Conservation (phyloP, 35 echinoderm and acorn worm genomes). For the Diadema setosum region DNA sequence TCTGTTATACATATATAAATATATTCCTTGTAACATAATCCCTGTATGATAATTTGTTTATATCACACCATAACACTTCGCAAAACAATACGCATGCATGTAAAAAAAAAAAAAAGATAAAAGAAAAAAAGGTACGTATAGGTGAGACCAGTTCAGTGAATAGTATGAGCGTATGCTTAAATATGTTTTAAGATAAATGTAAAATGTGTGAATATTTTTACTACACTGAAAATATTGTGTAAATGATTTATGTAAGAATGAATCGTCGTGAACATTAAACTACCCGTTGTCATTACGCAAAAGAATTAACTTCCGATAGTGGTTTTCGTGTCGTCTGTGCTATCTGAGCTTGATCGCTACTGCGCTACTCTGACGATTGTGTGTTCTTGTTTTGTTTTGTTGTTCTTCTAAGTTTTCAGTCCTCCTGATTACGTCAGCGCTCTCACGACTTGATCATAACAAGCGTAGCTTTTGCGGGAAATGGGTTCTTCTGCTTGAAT, state of each 20-base stretch:
- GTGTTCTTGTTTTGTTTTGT: no score
- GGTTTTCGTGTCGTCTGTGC: no score
- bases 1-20: neutral
- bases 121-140: no score
- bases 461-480: no score
- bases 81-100: neutral
- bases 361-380: no score
- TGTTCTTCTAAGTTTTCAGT: no score
- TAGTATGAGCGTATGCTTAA: neutral
- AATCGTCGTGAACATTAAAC: conserved; percentile 1
- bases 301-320: neutral
- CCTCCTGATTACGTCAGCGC: no score
- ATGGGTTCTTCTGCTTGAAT: no score
- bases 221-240: conserved; percentile 33
- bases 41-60: neutral
- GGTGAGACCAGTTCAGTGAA: neutral
- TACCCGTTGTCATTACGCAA: neutral
- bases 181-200: conserved; percentile 2
- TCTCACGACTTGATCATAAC: no score
- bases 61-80: neutral
- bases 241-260: conserved; percentile 16
- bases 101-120: no score
- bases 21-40: neutral
- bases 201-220: conserved; percentile 37
- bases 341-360: no score